Evolutionary conservation across 2,888 invertebrate species (phyloP), one percentile per base, ranked within the genome.

Genomic region (Tachina fera): DNA sequence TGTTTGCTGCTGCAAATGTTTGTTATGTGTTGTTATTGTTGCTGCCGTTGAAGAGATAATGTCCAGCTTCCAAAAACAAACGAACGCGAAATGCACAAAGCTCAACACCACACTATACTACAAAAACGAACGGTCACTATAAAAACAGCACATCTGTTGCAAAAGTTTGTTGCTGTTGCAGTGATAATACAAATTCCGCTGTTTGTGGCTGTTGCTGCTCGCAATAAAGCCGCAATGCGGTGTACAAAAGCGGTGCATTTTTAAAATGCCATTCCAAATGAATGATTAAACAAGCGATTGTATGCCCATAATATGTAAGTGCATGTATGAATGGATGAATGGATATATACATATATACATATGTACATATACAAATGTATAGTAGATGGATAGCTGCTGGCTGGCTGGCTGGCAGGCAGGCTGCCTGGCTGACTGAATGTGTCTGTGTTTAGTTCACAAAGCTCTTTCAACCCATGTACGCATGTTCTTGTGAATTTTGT

Each of bases 271-370:
- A 86, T 86, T 86, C 86, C 86, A 83, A 86, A 79, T 76, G 86
- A 86, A 86, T 86, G 86, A 86, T 86, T 86, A 83, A 86, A 86
- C 86, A 83, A 86, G 83, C 83, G 75, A 79, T 80, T 85, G 82
- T 85, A 82, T 78, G 78, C 16, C 71, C 81, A 79, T 86, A 86
- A 86, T 76, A 76, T 58, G 47, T 16, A 39, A 16, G 43, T 79
- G 71, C 19, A 53, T 47, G 71, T 45, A 47, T 67, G 49, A 4
- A 13, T 60, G 60, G 47, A 31, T 60, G 56, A 1, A 14, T 43
- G 56, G 3, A 11, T 19, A 19, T 0, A 19, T 70, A 39, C 0
- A 13, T 45, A 31, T 31, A 6, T 31, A 6, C 31, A 31, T 3
- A 4, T 31, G 31, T 31, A 31, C 1, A 31, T 31, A n/a, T n/a